A percentile compares a stretch with the other conserved stretches of the same genome.
Evolutionary conservation across 2,888 invertebrate genomes (phyloP).

Genomic region (Callimorpha dominula): DNA sequence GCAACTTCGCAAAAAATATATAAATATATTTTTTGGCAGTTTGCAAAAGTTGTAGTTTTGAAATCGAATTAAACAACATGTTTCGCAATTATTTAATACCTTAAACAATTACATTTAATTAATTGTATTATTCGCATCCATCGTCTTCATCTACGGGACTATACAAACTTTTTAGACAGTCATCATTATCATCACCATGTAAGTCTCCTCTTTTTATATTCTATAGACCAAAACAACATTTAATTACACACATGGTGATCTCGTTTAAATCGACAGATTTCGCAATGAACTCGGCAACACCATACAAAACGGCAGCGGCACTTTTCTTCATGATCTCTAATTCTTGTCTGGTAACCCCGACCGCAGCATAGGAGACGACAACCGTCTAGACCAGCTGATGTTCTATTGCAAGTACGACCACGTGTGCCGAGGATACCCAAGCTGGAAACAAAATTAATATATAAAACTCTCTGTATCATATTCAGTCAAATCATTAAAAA

Average conservation of each 20-base stretch:
- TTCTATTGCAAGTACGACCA: slow-evolving; percentile 94
- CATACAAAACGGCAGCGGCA: slow-evolving; percentile 96
- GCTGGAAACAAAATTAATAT: slow-evolving; percentile 74
- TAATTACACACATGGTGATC: slow-evolving; percentile 96
- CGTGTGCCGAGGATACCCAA: slow-evolving; percentile 93
- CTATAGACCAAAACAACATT: slow-evolving; percentile 38
- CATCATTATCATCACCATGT: not conserved
- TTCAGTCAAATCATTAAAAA: too few species aligned
- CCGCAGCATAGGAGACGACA: slow-evolving; percentile 96
- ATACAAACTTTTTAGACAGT: slow-evolving; percentile 2
- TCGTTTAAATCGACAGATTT: slow-evolving; percentile 91
- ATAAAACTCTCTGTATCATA: not conserved
- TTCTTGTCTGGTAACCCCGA: slow-evolving; percentile 94
- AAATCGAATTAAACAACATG: not conserved
- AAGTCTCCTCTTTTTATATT: not conserved
- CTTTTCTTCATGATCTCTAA: slow-evolving; percentile 94
- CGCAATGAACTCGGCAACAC: slow-evolving; percentile 96
- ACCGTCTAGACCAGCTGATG: slow-evolving; percentile 94
- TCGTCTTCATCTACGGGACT: slow-evolving; percentile 2
- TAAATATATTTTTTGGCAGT: not conserved
- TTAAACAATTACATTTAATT: not conserved
- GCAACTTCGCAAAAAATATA: not conserved
- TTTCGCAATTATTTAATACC: not conserved
- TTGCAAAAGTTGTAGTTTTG: not conserved
- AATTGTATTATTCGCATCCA: not conserved